Evolutionary conservation across 2,797 vertebrate species (phyloP).

Genomic region (Myotis pilosus): DNA sequence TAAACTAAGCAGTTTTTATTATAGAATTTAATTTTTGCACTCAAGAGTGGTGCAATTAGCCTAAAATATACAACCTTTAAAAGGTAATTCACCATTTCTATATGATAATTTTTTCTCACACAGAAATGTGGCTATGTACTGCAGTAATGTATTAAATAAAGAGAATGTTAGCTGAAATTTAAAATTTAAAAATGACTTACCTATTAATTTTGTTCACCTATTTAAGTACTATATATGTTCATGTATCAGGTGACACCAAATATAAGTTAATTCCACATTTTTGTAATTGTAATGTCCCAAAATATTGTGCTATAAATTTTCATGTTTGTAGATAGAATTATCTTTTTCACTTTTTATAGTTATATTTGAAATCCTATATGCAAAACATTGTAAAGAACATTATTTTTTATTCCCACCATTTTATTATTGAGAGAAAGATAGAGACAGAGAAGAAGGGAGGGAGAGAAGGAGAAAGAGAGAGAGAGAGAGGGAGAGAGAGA

Average conservation of each 20-base stretch:
- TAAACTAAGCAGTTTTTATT: not conserved
- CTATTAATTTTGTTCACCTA: not conserved
- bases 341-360: not conserved
- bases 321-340: not conserved
- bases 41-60: not conserved
- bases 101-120: not conserved
- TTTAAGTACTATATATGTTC: not conserved
- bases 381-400: not conserved
- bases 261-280: not conserved
- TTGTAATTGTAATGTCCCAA: not conserved
- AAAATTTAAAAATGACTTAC: not conserved
- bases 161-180: not conserved
- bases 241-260: not conserved
- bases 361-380: not conserved
- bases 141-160: not conserved
- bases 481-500: too few relatives aligned
- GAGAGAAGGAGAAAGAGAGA: too few relatives aligned
- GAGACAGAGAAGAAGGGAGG: too few relatives aligned
- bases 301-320: not conserved
- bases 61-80: not conserved
- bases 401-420: not conserved
- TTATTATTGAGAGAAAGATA: too few relatives aligned
- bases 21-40: not conserved
- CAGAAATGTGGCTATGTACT: not conserved
- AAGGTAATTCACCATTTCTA: slow-evolving; percentile 1